A percentile compares a stretch with the other conserved stretches of the same genome.
Conservation (phyloP, 2,797 vertebrate genomes). For the Sebastes kiyomatsui region DNA sequence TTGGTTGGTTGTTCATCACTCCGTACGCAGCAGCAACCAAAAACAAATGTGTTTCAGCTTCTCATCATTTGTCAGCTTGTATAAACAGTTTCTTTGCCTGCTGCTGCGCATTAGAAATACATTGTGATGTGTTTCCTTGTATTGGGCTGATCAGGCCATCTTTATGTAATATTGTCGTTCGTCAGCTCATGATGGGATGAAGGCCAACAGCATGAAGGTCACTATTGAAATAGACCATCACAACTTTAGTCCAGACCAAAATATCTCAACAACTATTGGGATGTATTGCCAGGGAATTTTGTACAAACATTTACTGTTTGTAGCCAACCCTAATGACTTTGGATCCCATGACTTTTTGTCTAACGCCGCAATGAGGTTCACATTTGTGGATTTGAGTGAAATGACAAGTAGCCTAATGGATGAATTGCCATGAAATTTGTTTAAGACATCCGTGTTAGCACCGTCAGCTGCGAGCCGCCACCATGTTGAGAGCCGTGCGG, state of each 20-base stretch:
- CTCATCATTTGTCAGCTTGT: conserved; percentile 18
- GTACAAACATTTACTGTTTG: not conserved
- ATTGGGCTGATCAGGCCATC: conserved; percentile 11
- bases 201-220: conserved; percentile 14
- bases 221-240: not conserved
- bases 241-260: not conserved
- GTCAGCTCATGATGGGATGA: not conserved
- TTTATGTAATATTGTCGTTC: conserved; percentile 18
- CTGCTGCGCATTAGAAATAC: not conserved
- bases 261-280: not conserved
- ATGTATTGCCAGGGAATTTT: not conserved
- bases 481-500: too few relatives aligned
- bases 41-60: conserved; percentile 21
- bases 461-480: too few relatives aligned
- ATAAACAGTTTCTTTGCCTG: conserved; percentile 6
- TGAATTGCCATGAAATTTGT: not conserved
- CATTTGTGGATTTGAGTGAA: not conserved
- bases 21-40: not conserved
- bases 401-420: too few relatives aligned
- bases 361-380: not conserved
- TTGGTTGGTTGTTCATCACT: conserved; percentile 4
- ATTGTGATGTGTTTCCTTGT: not conserved
- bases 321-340: not conserved
- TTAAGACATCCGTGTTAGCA: not conserved
- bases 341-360: not conserved